phyloP scores from a whole-genome alignment of 2,888 invertebrate species.

The Stenodera caucasica region DNA sequence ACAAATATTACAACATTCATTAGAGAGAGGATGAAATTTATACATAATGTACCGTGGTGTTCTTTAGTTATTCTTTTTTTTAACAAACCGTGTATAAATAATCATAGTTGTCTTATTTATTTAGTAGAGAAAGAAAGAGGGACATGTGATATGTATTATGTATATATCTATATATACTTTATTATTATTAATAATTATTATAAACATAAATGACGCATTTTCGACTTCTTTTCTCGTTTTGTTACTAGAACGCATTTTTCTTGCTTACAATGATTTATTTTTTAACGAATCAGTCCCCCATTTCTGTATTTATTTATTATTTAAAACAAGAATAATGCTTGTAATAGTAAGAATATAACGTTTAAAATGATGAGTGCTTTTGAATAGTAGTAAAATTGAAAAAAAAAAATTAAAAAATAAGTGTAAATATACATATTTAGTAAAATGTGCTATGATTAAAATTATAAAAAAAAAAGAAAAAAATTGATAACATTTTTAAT shows the following conservation, averaged over 20 bases:
- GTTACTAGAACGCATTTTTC: slow-evolving; percentile 51
- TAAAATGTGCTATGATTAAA: slow-evolving; percentile 40
- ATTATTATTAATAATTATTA: slow-evolving; percentile 14
- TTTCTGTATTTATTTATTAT: slow-evolving; percentile 23
- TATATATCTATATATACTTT: slow-evolving; percentile 40
- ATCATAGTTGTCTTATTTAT: slow-evolving; percentile 38
- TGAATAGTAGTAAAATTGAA: slow-evolving; percentile 33
- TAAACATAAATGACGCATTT: slow-evolving; percentile 50
- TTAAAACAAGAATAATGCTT: slow-evolving; percentile 21
- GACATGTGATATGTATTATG: slow-evolving; percentile 55
- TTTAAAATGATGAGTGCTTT: slow-evolving; percentile 40
- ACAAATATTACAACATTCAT: slow-evolving; percentile 17
- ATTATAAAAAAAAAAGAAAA: slow-evolving; percentile 8
- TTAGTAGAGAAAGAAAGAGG: slow-evolving; percentile 41
- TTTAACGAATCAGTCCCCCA: slow-evolving; percentile 33
- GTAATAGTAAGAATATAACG: slow-evolving; percentile 35
- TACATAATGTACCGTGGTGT: slow-evolving; percentile 33
- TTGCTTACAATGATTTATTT: slow-evolving; percentile 40
- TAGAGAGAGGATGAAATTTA: too few relatives aligned
- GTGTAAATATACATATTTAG: slow-evolving; percentile 47
- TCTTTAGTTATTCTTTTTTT: not conserved
- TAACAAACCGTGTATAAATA: slow-evolving; percentile 5
- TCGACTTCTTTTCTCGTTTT: slow-evolving; percentile 52
- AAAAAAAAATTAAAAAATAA: slow-evolving; percentile 8
- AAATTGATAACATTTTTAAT: slow-evolving; percentile 3